Base-by-base conservation (phyloP, 2,888 invertebrate species). In the Oscheius myriophilus region DNA sequence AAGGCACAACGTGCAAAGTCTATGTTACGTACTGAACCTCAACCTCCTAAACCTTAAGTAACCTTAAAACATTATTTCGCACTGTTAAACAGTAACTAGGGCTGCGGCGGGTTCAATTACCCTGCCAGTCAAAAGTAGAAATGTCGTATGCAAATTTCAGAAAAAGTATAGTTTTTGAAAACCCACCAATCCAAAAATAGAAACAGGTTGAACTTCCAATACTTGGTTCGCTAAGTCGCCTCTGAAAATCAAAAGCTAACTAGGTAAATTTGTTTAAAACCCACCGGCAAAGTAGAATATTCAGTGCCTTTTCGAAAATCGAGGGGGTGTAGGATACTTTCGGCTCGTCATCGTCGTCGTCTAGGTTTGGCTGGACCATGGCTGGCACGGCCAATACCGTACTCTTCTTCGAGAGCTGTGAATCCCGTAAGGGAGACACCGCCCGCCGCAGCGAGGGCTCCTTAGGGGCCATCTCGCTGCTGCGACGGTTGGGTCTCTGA, bases 151-250 rank as follows among this genome's bases (percentile, higher is more conserved):
- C n/a, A n/a, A n/a, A n/a, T n/a, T n/a, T n/a, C n/a, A n/a, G n/a
- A 33, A 33, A 3, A 33, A 52, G 3, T 12, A 16, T 18, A n/a
- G n/a, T 41, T 41, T 41, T n/a, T 39, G 12, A 57, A 41, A 51
- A 61, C 71, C 59, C 62, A 81, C 81, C 72, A 81, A 61, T 67
- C 77, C 79, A 26, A 68, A 39, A 26, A 81, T 65, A 16, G 75
- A 67, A 2, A 81, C 81, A 1, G 81, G 81, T 21, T 73, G 67
- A 25, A 73, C 70, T 33, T 70, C 72, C n/a, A 81, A 68, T 52
- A 75, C 72, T 52, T 77, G 69, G 41, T 64, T 70, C 26, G 75
- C 79, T 62, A 80, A 66, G 51, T 80, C 80, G 16, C 76, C 71
- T 63, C 80, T 72, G 52, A 54, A 68, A 58, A 3, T n/a, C 1